Evolutionary conservation across 1,140 invertebrate genomes (phyloP).

Genomic region (Plectrocnemia conspersa): DNA sequence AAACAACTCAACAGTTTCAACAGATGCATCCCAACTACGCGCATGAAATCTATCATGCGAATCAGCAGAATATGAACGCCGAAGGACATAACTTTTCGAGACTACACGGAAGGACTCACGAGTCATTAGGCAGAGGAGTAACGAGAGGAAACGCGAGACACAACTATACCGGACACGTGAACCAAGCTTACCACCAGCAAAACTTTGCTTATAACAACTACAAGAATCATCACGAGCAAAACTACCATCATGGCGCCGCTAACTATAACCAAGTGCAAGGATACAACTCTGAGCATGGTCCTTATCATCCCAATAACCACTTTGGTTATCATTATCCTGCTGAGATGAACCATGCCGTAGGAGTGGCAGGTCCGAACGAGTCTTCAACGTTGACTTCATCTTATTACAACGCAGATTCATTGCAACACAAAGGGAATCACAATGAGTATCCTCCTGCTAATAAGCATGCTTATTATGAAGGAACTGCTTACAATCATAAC

Average conservation of each 20-base stretch:
- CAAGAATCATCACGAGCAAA: conserved; percentile 45
- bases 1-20: conserved; percentile 32
- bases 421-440: conserved; percentile 43
- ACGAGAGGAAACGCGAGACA: conserved; percentile 36
- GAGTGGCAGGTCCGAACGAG: conserved; percentile 42
- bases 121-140: conserved; percentile 31
- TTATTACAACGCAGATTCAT: conserved; percentile 43
- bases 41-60: conserved; percentile 52
- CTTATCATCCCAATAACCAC: conserved; percentile 46
- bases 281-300: conserved; percentile 46
- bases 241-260: conserved; percentile 43
- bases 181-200: conserved; percentile 42
- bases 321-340: conserved; percentile 49
- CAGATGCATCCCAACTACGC: conserved; percentile 40
- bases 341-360: conserved; percentile 29
- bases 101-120: conserved; percentile 38
- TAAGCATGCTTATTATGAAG: conserved; percentile 47
- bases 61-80: conserved; percentile 37
- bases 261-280: conserved; percentile 46
- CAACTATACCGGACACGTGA: conserved; percentile 41
- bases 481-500: conserved; percentile 39
- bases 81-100: conserved; percentile 45
- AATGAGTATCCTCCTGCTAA: conserved; percentile 40
- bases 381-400: conserved; percentile 36
- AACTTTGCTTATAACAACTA: conserved; percentile 41